Evolutionary conservation across 2,888 invertebrate species (phyloP).

Genomic region (Thymelicus sylvestris): DNA sequence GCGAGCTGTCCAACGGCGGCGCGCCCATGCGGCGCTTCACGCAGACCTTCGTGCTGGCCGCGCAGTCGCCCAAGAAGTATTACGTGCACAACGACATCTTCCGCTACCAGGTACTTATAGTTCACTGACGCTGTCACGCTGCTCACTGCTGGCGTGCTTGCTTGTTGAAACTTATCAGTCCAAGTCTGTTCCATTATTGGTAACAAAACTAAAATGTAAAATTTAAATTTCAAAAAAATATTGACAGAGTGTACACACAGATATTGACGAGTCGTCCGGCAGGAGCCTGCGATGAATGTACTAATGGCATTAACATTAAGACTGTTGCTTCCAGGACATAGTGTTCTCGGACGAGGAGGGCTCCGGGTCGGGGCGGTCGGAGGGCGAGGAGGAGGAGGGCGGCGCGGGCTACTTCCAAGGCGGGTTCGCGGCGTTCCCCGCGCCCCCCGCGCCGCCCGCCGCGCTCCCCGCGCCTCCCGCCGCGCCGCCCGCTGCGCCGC

Average conservation of each 20-base stretch:
- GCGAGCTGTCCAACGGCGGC: constrained; percentile 97
- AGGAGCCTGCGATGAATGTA: background rate
- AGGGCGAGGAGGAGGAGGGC: constrained; percentile 86
- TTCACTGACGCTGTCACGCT: no score
- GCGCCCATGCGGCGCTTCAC: constrained; percentile 99
- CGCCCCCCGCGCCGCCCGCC: constrained; percentile 55
- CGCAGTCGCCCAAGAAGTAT: constrained; percentile 98
- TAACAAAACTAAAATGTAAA: no score
- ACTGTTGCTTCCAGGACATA: constrained; percentile 67
- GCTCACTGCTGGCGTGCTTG: no score
- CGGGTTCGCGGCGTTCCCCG: constrained; percentile 58
- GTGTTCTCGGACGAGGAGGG: constrained; percentile 86
- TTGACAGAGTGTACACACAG: no score
- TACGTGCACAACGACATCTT: constrained; percentile 99
- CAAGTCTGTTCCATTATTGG: no score
- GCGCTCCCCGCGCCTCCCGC: constrained; percentile 50
- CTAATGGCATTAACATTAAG: background rate
- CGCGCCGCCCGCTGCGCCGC: constrained; percentile 52
- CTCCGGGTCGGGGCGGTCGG: constrained; percentile 82
- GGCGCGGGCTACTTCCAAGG: constrained; percentile 56
- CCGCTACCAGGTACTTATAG: constrained; percentile 96
- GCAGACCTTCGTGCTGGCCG: constrained; percentile 97
- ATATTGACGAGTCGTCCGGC: background rate
- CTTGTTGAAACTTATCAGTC: no score
- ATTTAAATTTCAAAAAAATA: no score